phyloP scores from a whole-genome alignment of 1,140 invertebrate species.

The Apis laboriosa region DNA sequence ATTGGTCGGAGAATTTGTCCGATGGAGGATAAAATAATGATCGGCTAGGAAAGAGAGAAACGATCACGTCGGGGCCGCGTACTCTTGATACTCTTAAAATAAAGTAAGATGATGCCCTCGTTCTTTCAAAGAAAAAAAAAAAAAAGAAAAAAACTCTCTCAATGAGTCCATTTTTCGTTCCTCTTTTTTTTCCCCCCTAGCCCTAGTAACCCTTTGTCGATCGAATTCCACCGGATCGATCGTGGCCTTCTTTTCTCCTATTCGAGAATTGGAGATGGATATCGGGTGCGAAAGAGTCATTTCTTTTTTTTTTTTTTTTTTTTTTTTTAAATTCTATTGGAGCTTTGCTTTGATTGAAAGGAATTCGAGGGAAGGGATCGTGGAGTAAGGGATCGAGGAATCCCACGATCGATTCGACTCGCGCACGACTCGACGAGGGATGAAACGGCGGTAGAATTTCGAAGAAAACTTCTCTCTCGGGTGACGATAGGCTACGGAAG shows the following conservation, averaged over 20 bases:
- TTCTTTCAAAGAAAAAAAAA: constrained; percentile 71
- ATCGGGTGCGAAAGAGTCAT: background rate
- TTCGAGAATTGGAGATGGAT: background rate
- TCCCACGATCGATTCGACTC: constrained; percentile 1
- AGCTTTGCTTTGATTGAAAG: background rate
- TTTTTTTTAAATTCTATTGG: background rate
- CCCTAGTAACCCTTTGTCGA: constrained; percentile 34
- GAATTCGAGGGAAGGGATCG: no score
- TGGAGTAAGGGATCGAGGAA: background rate
- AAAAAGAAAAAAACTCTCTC: constrained; percentile 56
- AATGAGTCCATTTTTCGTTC: constrained; percentile 41
- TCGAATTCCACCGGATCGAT: background rate
- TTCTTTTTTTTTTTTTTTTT: no score
- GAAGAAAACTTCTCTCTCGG: background rate
- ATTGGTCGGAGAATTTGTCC: constrained; percentile 17
- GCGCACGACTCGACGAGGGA: background rate
- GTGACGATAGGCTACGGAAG: constrained; percentile 1
- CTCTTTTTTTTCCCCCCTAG: constrained; percentile 25
- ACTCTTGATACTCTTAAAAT: constrained; percentile 69
- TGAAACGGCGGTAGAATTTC: constrained; percentile 1
- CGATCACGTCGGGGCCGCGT: constrained; percentile 51
- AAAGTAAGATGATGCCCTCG: constrained; percentile 78
- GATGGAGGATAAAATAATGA: no score
- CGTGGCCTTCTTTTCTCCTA: background rate
- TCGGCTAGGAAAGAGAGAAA: background rate